phyloP scores from a whole-genome alignment of 2,888 invertebrate species.

The Diaprepes abbreviatus region DNA sequence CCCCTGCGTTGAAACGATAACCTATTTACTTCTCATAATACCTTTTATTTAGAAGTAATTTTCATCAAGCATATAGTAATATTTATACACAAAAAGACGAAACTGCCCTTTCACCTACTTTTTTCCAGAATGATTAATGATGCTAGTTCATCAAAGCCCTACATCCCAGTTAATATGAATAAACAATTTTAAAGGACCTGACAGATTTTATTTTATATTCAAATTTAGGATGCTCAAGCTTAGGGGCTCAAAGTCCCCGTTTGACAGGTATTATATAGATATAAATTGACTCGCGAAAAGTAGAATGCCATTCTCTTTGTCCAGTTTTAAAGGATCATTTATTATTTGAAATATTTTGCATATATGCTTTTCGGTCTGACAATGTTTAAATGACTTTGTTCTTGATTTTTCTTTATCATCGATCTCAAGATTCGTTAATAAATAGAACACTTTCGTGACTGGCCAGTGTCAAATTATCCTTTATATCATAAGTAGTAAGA shows the following conservation, averaged over 20 bases:
- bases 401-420: background rate
- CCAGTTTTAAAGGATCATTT: conserved; percentile 14
- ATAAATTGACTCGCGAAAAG: conserved; percentile 37
- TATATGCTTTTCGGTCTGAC: background rate
- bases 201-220: conserved; percentile 45
- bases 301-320: conserved; percentile 18
- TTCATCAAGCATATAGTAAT: too few relatives aligned
- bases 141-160: conserved; percentile 39
- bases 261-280: conserved; percentile 41
- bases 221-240: conserved; percentile 36
- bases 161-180: conserved; percentile 33
- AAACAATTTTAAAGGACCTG: conserved; percentile 39
- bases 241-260: conserved; percentile 4
- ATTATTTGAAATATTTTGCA: conserved; percentile 15
- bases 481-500: too few relatives aligned
- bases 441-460: too few relatives aligned
- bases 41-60: too few relatives aligned
- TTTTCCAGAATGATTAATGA: conserved; percentile 44
- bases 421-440: background rate
- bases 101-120: conserved; percentile 33
- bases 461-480: too few relatives aligned
- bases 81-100: background rate
- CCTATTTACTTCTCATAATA: too few relatives aligned
- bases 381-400: background rate
- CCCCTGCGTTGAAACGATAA: too few relatives aligned